Base-by-base conservation (phyloP, 2,113 vertebrate genomes). In the Cinclus cinclus region DNA sequence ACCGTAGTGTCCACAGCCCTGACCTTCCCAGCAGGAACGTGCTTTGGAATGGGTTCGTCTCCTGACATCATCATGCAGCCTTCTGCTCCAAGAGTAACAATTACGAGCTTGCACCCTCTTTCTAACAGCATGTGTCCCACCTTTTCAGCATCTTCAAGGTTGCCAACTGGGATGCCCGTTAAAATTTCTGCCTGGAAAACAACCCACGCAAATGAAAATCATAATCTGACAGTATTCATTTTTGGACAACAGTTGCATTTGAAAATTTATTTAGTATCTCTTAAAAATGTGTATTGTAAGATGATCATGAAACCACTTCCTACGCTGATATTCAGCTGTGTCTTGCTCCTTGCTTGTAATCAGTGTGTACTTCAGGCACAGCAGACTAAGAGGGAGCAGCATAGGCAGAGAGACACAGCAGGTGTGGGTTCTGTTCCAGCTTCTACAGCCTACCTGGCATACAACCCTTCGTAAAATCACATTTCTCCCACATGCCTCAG, bases 1-100 rank as follows among this genome's bases (percentile, higher is more conserved):
- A 99, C 99, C 96, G 99, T 99, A 37, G 99, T 99, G 94, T 99
- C 99, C 97, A 99, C 98, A 60, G 98, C 97, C 56, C 94, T 98
- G 94, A 99, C 98, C 11, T 97, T 97, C 58, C 97, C 78, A 24
- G 98, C 96, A 74, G 98, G 98, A 94, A 99, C 94, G 55, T 99
- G 98, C 94, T 98, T 98, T 33, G 98, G 98, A 76, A 87, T 59
- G 17, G 97, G 96, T 52, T 98, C 97, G 37, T 97, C 92, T 90
- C 92, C 97, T 73, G 98, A 97, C 76, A 99, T 95, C 94, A 99
- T 97, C 97, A 99, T 97, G 44, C 99, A 99, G 87, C 99, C 99
- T 89, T 98, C 98, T 74, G 98, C 97, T 90, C 99, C 99, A 93
- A 99, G 93, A 58, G 99, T 99, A 96, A 99, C 60, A 92, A 99